Conservation (phyloP, 2,113 vertebrate species). For the Prunella himalayana region DNA sequence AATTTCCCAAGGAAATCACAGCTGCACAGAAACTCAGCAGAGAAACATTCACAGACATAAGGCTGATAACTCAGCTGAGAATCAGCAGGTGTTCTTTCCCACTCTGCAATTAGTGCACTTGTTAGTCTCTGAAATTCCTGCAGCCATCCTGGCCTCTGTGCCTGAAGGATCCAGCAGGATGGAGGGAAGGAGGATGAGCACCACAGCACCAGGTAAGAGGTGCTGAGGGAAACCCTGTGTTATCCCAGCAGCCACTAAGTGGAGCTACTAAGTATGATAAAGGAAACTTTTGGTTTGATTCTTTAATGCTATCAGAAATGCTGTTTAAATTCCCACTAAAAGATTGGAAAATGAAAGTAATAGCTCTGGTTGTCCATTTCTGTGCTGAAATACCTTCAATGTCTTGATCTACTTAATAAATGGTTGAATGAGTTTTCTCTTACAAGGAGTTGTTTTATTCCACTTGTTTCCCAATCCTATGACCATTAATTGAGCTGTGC, state of each 20-base stretch:
- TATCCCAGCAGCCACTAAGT: neutral
- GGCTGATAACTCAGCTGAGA: neutral
- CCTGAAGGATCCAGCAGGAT: neutral
- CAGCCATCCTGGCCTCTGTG: accelerated
- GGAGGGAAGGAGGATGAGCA: neutral
- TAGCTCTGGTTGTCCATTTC: neutral
- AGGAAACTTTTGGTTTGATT: neutral
- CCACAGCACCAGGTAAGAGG: neutral
- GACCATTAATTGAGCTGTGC: neutral
- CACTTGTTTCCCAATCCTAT: neutral
- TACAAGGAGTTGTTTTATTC: neutral
- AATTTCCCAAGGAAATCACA: neutral
- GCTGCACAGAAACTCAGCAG: neutral
- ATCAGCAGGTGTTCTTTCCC: neutral
- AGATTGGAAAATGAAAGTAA: neutral
- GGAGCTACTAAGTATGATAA: slow-evolving; percentile 29
- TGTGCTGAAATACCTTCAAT: neutral
- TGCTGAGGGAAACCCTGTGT: neutral
- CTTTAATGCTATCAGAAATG: neutral
- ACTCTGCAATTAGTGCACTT: neutral
- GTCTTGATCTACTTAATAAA: neutral
- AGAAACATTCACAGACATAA: neutral
- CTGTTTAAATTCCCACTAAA: neutral
- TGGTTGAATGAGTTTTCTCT: neutral
- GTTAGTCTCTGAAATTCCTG: neutral